Base-by-base conservation (phyloP, 2,113 vertebrate genomes). In the Lagopus muta region DNA sequence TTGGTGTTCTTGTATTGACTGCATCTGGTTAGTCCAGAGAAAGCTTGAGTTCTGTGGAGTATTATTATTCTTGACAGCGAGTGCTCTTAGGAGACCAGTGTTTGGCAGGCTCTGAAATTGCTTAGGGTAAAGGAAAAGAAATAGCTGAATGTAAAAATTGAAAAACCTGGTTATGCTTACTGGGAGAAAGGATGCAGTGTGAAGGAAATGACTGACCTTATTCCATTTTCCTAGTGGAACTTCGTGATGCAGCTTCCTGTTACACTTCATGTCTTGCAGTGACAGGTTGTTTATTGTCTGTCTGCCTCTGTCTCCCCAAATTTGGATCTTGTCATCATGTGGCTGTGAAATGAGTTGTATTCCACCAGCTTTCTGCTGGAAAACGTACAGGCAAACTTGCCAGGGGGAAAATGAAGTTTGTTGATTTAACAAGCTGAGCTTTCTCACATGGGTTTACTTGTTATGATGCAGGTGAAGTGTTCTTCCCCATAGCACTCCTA, bases 151-250 rank as follows among this genome's bases (percentile, higher is more conserved):
- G 5, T 81, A 62, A 43, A 52, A 65, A 22, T 11, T 36, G 21
- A 27, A 76, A 20, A 50, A 58, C 9, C 52, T 1, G 0, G 3
- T 85, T 76, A 15, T 18, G 8, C 1, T 0, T 77, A 1, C 52
- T 42, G n/a, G 36, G 24, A 27, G 34, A 52, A 1, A 2, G 60
- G 32, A 20, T 45, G 20, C 22, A 38, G 0, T 0, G 0, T 13
- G 20, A 78, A 67, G 32, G 62, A 27, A 72, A 61, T 82, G 1
- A 28, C 5, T 92, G 82, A 79, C 55, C 82, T 94, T 66, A 54
- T 91, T 90, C 40, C 1, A 0, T 82, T 48, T 75, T 90, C 70
- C 70, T 82, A 5, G 34, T 43, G 77, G 70, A 75, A 18, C 38
- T 32, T 89, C 9, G 21, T 82, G 21, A 6, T 70, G 64, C 62